These are phyloP conservation scores for Aphelenchoides besseyi DNA, from an alignment of 1,140 invertebrate genomes.

Conservation along the genomic window DNA sequence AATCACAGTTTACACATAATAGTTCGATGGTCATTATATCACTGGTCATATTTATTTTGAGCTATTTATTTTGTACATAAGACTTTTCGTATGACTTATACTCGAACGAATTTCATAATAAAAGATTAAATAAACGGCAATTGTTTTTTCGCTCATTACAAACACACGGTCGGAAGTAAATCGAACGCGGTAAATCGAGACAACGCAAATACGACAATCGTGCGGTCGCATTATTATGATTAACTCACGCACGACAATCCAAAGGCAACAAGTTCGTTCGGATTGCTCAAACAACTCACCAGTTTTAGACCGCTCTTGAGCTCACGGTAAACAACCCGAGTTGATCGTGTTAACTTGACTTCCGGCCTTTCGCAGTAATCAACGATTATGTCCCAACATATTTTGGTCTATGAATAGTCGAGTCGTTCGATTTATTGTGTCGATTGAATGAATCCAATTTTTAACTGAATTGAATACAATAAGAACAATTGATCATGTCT, in stretches of 20 bases:
- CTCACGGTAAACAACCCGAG: not conserved
- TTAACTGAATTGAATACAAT: no score
- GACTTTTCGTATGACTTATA: no score
- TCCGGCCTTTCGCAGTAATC: not conserved
- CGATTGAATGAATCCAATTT: not conserved
- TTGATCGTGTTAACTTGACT: no score
- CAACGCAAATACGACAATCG: not conserved
- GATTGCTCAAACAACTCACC: not conserved
- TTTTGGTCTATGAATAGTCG: not conserved
- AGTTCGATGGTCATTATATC: no score
- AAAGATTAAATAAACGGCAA: not conserved
- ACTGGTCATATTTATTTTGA: not conserved
- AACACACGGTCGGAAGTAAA: not conserved
- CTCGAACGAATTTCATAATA: no score
- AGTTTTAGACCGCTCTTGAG: not conserved
- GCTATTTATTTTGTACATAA: no score
- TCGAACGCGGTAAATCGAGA: slow-evolving; percentile 1
- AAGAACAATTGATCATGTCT: no score
- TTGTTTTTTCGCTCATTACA: not conserved
- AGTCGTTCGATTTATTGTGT: not conserved
- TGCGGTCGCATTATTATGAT: not conserved
- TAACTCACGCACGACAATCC: not conserved
- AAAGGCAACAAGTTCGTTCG: no score
- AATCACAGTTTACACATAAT: no score
- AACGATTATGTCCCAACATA: not conserved